Percentiles rank a stretch among this genome's conserved stretches.
Conservation (phyloP, 2,797 vertebrate genomes). For the Enteromius thamalakanensis region DNA sequence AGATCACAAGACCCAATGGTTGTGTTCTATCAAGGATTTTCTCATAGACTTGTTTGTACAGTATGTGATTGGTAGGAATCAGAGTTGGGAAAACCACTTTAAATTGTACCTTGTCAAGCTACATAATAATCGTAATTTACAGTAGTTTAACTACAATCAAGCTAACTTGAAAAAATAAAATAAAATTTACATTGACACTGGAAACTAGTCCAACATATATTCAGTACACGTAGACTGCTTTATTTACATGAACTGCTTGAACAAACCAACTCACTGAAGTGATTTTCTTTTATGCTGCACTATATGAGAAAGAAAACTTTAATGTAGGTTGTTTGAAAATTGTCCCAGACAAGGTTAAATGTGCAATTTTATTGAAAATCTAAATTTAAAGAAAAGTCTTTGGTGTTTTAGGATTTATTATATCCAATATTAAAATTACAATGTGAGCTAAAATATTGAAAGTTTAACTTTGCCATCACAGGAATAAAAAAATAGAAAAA, state of each 20-base stretch:
- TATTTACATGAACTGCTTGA: not conserved
- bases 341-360: not conserved
- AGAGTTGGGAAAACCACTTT: not conserved
- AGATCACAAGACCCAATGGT: not conserved
- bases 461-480: not conserved
- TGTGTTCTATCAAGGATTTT: not conserved
- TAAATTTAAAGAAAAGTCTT: not conserved
- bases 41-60: not conserved
- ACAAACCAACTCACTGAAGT: not conserved
- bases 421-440: not conserved
- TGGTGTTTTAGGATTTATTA: not conserved
- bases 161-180: not conserved
- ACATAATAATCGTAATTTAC: not conserved
- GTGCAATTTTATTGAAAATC: not conserved
- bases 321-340: not conserved
- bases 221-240: slow-evolving; percentile 3
- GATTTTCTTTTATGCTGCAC: too few species aligned
- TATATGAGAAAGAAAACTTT: not conserved
- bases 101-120: not conserved
- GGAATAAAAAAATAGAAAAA: not conserved
- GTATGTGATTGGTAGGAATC: not conserved
- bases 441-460: not conserved
- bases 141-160: not conserved
- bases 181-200: not conserved
- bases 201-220: not conserved